Evolutionary conservation across 2,797 vertebrate genomes (phyloP), one percentile per base, ranked within the genome.

Genomic region (Betta splendens): DNA sequence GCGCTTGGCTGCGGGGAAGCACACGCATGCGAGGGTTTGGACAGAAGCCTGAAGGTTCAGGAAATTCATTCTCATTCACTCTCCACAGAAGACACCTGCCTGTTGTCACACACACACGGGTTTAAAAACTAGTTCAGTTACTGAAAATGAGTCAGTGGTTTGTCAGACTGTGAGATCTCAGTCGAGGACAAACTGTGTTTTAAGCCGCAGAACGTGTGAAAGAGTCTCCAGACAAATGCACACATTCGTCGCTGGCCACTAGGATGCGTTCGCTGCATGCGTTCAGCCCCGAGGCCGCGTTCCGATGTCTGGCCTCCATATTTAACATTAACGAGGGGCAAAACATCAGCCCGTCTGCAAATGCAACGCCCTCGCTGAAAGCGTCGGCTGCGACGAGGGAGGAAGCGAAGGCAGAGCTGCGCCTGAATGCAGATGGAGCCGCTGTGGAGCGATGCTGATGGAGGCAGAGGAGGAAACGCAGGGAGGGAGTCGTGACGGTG

Each of bases 1-100:
- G 64, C 94, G 95, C 89, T 98, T 98, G 11, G 91, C 97, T 98
- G 94, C 60, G 62, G 25, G 54, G 52, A 61, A 0, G 18, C 16
- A 31, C 45, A 49, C 23, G 20, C 18, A 46, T 11, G 33, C 9
- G 33, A 3, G 25, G 42, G 42, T 63, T 39, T 44, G 75, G 70
- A 48, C 0, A 17, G 39, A 1, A 1, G 54, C 51, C 75, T 67
- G 44, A 43, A 18, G 20, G 25, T n/a, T n/a, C n/a, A n/a, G n/a
- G n/a, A n/a, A n/a, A n/a, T n/a, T n/a, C n/a, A n/a, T n/a, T n/a
- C n/a, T n/a, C n/a, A n/a, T n/a, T n/a, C n/a, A n/a, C n/a, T n/a
- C n/a, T n/a, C n/a, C n/a, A n/a, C n/a, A n/a, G n/a, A n/a, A n/a
- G n/a, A n/a, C n/a, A n/a, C n/a, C n/a, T n/a, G n/a, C n/a, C n/a